phyloP scores from a whole-genome alignment of 2,888 invertebrate species.

The Candidula unifasciata region DNA sequence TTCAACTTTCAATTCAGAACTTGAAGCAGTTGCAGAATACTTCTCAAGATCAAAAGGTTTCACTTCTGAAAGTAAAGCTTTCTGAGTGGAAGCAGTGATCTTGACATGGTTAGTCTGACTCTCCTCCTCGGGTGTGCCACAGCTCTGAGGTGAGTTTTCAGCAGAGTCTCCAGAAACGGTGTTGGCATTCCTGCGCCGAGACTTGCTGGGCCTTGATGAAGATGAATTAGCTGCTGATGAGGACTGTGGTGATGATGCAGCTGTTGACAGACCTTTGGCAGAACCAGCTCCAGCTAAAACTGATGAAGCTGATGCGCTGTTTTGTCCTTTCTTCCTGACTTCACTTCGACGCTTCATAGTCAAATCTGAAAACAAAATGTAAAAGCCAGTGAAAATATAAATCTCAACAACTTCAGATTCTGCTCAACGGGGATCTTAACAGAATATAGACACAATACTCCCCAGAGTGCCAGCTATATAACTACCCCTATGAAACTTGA shows the following conservation, averaged over 20 bases:
- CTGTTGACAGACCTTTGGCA: background rate
- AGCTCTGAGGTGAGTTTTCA: slow-evolving; percentile 33
- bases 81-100: background rate
- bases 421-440: background rate
- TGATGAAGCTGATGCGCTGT: slow-evolving; percentile 53
- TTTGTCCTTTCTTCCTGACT: slow-evolving; percentile 57
- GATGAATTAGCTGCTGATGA: slow-evolving; percentile 23
- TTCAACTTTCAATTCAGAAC: slow-evolving; percentile 18
- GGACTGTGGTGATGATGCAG: background rate
- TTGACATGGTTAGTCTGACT: background rate
- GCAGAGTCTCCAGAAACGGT: slow-evolving; percentile 32
- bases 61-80: background rate
- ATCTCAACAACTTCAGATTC: background rate
- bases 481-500: background rate
- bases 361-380: slow-evolving; percentile 42
- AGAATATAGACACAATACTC: no score
- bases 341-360: slow-evolving; percentile 61
- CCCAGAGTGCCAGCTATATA: no score
- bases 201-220: slow-evolving; percentile 1
- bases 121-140: slow-evolving; percentile 35
- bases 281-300: slow-evolving; percentile 49
- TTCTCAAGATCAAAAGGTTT: slow-evolving; percentile 13
- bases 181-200: slow-evolving; percentile 39
- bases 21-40: background rate
- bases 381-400: background rate